Conservation (phyloP, 2,113 vertebrate genomes). For the Tupaia tana region DNA sequence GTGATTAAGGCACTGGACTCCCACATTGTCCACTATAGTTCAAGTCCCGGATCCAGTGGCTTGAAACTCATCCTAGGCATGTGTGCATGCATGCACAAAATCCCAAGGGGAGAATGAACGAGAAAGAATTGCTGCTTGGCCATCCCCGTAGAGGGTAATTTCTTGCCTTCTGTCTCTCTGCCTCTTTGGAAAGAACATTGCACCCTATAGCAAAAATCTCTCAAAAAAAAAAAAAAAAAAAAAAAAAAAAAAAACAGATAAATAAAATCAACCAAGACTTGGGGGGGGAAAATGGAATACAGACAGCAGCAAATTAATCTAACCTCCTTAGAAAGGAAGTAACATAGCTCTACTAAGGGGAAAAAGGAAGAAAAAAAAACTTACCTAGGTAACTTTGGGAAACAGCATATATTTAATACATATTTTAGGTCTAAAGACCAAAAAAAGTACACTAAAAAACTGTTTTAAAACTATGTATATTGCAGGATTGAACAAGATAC, state of each 20-base stretch:
- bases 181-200: no score
- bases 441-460: neutral
- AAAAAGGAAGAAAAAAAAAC: neutral
- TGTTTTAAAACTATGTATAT: neutral
- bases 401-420: neutral
- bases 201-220: no score
- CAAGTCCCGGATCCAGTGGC: no score
- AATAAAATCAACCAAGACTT: neutral
- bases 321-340: neutral
- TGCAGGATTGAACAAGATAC: neutral
- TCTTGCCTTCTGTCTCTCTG: no score
- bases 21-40: no score
- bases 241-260: neutral
- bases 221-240: neutral
- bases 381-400: neutral
- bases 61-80: no score
- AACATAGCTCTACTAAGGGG: neutral
- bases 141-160: no score
- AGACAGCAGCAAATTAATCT: neutral
- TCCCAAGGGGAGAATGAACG: no score
- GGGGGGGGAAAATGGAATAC: neutral
- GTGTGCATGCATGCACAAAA: no score
- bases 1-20: no score
- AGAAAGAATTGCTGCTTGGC: no score
- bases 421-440: slow-evolving; percentile 29